Evolutionary conservation across 2,888 invertebrate genomes (phyloP).

Genomic region (Gandaritis pyraliata): DNA sequence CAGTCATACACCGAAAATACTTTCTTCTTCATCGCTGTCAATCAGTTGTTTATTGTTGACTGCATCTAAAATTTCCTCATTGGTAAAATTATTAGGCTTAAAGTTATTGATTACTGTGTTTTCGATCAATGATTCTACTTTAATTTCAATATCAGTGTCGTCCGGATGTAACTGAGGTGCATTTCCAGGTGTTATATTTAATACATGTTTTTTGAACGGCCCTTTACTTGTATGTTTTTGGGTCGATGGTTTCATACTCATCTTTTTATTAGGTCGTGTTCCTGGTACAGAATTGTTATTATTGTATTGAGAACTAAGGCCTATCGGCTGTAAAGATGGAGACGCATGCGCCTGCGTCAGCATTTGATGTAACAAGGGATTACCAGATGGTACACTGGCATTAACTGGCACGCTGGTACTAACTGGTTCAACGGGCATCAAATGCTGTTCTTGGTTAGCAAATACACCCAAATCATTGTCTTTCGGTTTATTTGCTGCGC

Average conservation of each 20-base stretch:
- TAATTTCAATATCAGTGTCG: not conserved
- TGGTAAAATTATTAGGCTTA: not conserved
- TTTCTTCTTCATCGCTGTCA: conserved; percentile 14
- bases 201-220: not conserved
- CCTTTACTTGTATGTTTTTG: too few relatives aligned
- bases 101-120: not conserved
- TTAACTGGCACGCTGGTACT: too few relatives aligned
- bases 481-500: too few relatives aligned
- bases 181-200: not conserved
- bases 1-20: conserved; percentile 20
- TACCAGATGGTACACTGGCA: not conserved
- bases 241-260: too few relatives aligned
- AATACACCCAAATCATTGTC: too few relatives aligned
- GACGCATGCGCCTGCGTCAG: not conserved
- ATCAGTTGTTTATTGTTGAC: conserved; percentile 7
- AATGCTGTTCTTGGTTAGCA: too few relatives aligned
- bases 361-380: conserved; percentile 13
- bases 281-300: not conserved
- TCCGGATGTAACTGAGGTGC: not conserved
- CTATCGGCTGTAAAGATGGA: not conserved
- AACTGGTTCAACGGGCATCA: too few relatives aligned
- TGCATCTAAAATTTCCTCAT: conserved; percentile 1
- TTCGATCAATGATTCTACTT: conserved; percentile 8
- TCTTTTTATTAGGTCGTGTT: too few relatives aligned
- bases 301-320: too few relatives aligned